Percentiles rank a stretch among this genome's conserved stretches.
These are phyloP conservation scores for Pseudomugil gertrudae DNA, from an alignment of 2,797 vertebrate genomes.

Conservation along the genomic window DNA sequence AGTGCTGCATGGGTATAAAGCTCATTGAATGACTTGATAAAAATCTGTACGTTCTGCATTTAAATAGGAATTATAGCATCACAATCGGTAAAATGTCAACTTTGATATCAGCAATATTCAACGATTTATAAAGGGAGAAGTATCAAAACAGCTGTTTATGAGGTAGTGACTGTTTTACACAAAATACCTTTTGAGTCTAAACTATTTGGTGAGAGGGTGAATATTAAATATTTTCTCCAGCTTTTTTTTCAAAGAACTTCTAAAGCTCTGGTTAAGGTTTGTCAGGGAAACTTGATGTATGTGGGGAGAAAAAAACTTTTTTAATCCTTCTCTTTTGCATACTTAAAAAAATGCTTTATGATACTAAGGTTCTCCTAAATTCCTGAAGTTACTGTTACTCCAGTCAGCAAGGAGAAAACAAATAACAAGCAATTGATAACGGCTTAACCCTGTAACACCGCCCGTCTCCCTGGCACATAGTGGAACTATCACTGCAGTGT, in stretches of 20 bases:
- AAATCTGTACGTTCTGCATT: neutral
- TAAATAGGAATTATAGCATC: neutral
- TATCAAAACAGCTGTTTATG: neutral
- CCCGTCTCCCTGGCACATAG: neutral
- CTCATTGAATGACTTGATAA: neutral
- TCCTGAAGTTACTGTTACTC: neutral
- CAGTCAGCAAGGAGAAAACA: constrained; percentile 1
- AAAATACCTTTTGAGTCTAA: neutral
- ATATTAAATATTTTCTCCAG: neutral
- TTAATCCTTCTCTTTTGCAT: neutral
- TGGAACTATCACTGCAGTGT: constrained; percentile 16
- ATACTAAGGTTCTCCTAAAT: neutral
- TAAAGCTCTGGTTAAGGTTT: neutral
- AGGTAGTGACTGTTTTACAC: neutral
- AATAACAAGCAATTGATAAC: constrained; percentile 32
- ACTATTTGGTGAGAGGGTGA: neutral
- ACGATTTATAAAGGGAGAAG: neutral
- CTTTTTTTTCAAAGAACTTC: neutral
- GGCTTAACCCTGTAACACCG: neutral
- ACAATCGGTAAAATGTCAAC: neutral
- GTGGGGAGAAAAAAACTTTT: neutral
- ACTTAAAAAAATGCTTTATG: neutral
- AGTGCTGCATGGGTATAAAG: neutral
- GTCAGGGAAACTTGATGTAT: neutral
- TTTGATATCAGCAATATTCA: neutral